A percentile compares a stretch with the other conserved stretches of the same genome.
These are phyloP conservation scores for Craseonycteris thonglongyai DNA, from an alignment of 2,113 vertebrate species.

Conservation along the genomic window DNA sequence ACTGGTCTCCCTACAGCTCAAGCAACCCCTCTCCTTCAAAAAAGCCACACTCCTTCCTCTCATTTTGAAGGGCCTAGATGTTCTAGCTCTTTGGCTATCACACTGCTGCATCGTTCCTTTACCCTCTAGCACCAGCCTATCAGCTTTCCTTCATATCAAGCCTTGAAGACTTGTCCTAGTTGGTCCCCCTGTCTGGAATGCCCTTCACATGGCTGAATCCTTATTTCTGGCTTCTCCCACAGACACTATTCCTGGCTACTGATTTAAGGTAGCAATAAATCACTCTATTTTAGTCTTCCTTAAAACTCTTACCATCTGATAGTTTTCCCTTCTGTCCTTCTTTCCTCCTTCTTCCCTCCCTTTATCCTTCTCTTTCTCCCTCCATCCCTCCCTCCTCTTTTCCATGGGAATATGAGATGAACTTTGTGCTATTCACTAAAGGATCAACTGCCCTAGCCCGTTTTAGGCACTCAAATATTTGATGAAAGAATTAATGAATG, in stretches of 20 bases:
- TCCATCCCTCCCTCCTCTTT: neutral
- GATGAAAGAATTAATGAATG: conserved; percentile 46
- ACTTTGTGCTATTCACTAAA: neutral
- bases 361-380: neutral
- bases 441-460: neutral
- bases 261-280: neutral
- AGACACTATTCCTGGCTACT: neutral
- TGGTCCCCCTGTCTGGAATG: neutral
- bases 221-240: neutral
- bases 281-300: neutral
- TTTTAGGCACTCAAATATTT: neutral
- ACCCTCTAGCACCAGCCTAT: neutral
- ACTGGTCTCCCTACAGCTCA: neutral
- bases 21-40: neutral
- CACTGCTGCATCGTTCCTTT: neutral
- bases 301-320: neutral
- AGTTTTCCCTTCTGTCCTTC: neutral
- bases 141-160: neutral
- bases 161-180: neutral
- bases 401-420: neutral
- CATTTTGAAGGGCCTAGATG: neutral
- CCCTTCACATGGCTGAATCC: neutral
- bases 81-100: neutral
- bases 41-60: neutral
- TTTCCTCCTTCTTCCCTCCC: neutral